phyloP scores from a whole-genome alignment of 2,888 invertebrate species.

The Icerya purchasi region DNA sequence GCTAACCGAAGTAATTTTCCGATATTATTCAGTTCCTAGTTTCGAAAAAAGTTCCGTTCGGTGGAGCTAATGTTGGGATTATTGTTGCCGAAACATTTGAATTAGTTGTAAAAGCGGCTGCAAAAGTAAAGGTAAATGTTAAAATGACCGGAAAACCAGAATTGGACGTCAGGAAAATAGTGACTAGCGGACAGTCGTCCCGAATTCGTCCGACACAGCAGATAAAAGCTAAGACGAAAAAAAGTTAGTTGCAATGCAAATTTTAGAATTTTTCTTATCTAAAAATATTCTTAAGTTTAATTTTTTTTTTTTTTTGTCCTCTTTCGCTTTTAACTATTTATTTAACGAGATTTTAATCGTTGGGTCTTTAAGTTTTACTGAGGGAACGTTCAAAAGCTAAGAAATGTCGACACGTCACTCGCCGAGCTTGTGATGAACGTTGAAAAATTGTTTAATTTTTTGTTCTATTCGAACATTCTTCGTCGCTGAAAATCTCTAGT shows the following conservation, averaged over 20 bases:
- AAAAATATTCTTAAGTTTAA: background rate
- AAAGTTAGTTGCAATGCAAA: conserved; percentile 8
- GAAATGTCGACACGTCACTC: too few relatives aligned
- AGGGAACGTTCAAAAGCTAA: too few relatives aligned
- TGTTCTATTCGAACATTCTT: too few relatives aligned
- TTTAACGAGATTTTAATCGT: too few relatives aligned
- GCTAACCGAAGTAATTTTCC: background rate
- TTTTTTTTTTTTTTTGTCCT: conserved; percentile 19
- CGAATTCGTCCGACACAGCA: conserved; percentile 15
- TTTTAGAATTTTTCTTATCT: background rate
- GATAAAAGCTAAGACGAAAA: conserved; percentile 12
- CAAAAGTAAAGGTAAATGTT: conserved; percentile 35
- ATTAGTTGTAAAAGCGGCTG: conserved; percentile 36
- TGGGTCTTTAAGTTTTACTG: too few relatives aligned
- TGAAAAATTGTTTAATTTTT: too few relatives aligned
- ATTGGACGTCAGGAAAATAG: conserved; percentile 15
- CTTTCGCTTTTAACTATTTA: too few relatives aligned
- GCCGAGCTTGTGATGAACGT: too few relatives aligned
- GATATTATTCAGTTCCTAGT: conserved; percentile 19
- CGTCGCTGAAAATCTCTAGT: too few relatives aligned
- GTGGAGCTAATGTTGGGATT: conserved; percentile 52
- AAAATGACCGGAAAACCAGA: conserved; percentile 24
- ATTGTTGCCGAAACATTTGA: conserved; percentile 40
- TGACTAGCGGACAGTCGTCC: conserved; percentile 15
- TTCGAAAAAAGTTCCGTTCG: conserved; percentile 30